A percentile compares a stretch with the other conserved stretches of the same genome.
Evolutionary conservation across 2,888 invertebrate species (phyloP).

Genomic region (Drosophila phalerata): DNA sequence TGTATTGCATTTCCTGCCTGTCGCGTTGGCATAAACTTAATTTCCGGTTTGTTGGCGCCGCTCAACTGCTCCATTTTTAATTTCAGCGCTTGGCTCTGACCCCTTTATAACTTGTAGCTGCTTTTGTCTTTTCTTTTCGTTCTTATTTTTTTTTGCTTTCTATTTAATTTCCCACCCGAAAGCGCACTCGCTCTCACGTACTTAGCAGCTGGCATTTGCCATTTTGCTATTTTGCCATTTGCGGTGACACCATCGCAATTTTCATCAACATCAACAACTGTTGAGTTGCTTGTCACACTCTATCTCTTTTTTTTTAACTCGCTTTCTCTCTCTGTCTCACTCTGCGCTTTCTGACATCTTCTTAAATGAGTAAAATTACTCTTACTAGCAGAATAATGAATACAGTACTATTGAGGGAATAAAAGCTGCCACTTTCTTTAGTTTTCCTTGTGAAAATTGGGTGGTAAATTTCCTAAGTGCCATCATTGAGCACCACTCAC

Average conservation of each 20-base stretch:
- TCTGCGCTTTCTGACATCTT: slow-evolving; percentile 35
- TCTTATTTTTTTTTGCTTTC: slow-evolving; percentile 62
- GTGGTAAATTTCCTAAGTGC: slow-evolving; percentile 68
- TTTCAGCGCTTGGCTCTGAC: slow-evolving; percentile 53
- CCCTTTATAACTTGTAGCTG: slow-evolving; percentile 69
- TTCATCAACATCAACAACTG: slow-evolving; percentile 41
- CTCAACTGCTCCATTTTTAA: slow-evolving; percentile 54
- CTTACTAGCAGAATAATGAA: slow-evolving; percentile 27
- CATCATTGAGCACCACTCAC: slow-evolving; percentile 53
- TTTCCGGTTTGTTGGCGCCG: slow-evolving; percentile 68
- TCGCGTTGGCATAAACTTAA: slow-evolving; percentile 74
- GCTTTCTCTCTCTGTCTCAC: slow-evolving; percentile 4
- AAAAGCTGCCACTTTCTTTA: slow-evolving; percentile 35
- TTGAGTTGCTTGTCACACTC: slow-evolving; percentile 20
- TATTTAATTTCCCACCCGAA: slow-evolving; percentile 75
- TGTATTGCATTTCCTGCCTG: slow-evolving; percentile 68
- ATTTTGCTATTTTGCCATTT: slow-evolving; percentile 61
- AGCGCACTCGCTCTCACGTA: slow-evolving; percentile 56
- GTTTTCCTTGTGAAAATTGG: slow-evolving; percentile 40
- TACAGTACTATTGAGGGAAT: not conserved
- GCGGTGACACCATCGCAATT: slow-evolving; percentile 42
- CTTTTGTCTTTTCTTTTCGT: slow-evolving; percentile 36
- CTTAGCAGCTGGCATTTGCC: slow-evolving; percentile 58
- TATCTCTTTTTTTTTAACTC: not conserved
- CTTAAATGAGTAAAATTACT: slow-evolving; percentile 71